These are phyloP conservation scores for Electrophaes corylata DNA, from an alignment of 2,888 invertebrate species.

Conservation along the genomic window DNA sequence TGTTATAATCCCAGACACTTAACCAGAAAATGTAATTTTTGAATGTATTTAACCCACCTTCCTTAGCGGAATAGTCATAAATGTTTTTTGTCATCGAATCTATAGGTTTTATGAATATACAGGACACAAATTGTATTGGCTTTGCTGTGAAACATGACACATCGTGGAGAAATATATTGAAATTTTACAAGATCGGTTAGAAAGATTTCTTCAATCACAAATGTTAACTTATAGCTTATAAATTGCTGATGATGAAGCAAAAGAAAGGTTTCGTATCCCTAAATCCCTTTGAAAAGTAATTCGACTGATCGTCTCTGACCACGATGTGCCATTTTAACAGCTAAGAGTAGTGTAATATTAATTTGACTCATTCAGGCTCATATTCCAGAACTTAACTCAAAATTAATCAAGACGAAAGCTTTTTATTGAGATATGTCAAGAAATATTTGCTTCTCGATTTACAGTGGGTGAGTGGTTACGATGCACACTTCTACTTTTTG, in stretches of 20 bases:
- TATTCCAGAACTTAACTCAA: neutral
- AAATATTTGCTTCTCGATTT: too few relatives aligned
- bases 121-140: neutral
- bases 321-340: neutral
- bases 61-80: neutral
- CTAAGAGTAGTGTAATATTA: neutral
- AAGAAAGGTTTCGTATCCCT: too few relatives aligned
- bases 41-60: conserved; percentile 16
- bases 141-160: neutral
- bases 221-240: too few relatives aligned
- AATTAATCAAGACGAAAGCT: too few relatives aligned
- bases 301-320: too few relatives aligned
- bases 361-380: neutral
- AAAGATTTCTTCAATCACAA: neutral
- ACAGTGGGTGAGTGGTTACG: too few relatives aligned
- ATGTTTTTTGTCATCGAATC: neutral
- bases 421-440: too few relatives aligned
- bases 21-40: conserved; percentile 17
- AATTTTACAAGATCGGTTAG: too few relatives aligned
- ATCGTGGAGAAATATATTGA: neutral
- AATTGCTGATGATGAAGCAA: too few relatives aligned
- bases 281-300: too few relatives aligned
- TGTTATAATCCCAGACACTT: conserved; percentile 12
- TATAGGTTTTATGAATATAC: neutral
- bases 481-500: too few relatives aligned